phyloP scores from a whole-genome alignment of 2,797 vertebrate species.

The Spondyliosoma cantharus region DNA sequence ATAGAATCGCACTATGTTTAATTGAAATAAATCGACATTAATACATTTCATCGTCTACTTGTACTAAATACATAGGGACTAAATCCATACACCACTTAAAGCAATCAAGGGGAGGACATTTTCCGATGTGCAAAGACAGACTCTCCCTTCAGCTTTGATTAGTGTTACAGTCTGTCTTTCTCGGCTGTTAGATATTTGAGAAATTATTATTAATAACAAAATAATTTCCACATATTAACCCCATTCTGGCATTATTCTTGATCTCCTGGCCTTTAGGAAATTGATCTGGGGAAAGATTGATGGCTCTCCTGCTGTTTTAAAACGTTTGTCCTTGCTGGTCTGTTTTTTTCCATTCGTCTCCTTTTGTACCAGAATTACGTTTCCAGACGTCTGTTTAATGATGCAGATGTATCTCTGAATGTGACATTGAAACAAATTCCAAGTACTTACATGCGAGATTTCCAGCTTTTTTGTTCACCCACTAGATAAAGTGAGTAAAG shows the following conservation, averaged over 20 bases:
- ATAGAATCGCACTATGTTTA: slow-evolving; percentile 26
- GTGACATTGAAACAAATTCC: slow-evolving; percentile 82
- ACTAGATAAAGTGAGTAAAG: not conserved
- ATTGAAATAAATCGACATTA: slow-evolving; percentile 59
- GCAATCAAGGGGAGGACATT: slow-evolving; percentile 70
- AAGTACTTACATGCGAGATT: slow-evolving; percentile 39
- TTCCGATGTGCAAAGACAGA: slow-evolving; percentile 75
- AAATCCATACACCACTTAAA: slow-evolving; percentile 69
- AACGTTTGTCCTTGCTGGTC: slow-evolving; percentile 85
- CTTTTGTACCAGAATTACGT: slow-evolving; percentile 35
- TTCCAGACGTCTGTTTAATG: slow-evolving; percentile 79
- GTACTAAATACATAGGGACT: slow-evolving; percentile 47
- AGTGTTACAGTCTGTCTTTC: slow-evolving; percentile 85
- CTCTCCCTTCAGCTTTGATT: slow-evolving; percentile 87
- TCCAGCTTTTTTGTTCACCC: not conserved
- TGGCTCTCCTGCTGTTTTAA: slow-evolving; percentile 80
- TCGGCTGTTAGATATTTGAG: slow-evolving; percentile 83
- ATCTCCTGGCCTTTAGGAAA: slow-evolving; percentile 84
- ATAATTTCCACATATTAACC: slow-evolving; percentile 90
- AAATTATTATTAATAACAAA: slow-evolving; percentile 90
- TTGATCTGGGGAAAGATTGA: slow-evolving; percentile 87
- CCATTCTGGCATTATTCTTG: slow-evolving; percentile 82
- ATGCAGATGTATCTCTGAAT: slow-evolving; percentile 81
- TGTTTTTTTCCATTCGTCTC: slow-evolving; percentile 66
- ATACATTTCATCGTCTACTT: slow-evolving; percentile 56